A percentile compares a stretch with the other conserved stretches of the same genome.
Evolutionary conservation across 2,113 vertebrate species (phyloP).

Genomic region (Ranitomeya imitator): DNA sequence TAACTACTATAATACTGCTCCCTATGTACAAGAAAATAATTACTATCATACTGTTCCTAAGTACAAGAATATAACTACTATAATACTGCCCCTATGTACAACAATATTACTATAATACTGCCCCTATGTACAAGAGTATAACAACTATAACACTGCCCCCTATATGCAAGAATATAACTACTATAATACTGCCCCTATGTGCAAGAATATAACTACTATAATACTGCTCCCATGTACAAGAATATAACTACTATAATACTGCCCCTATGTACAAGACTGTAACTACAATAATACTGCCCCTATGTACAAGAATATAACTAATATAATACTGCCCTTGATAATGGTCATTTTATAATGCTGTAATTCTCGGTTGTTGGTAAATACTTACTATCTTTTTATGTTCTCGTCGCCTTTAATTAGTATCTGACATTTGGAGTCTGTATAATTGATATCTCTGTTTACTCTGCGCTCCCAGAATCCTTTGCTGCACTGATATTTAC

Average conservation of each 20-base stretch:
- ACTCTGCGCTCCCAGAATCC: conserved; percentile 16
- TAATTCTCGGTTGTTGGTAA: no score
- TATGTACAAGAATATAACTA: conserved; percentile 5
- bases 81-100: no score
- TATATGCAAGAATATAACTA: conserved; percentile 16
- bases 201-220: not conserved
- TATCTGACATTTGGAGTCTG: not conserved
- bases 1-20: conserved; percentile 18
- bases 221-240: no score
- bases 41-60: conserved; percentile 20
- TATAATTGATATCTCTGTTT: conserved; percentile 4
- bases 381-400: not conserved
- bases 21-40: not conserved
- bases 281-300: conserved; percentile 1
- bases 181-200: conserved; percentile 10
- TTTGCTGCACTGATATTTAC: not conserved
- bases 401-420: not conserved
- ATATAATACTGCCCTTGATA: not conserved
- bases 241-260: not conserved
- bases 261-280: not conserved
- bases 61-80: not conserved
- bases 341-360: no score
- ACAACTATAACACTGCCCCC: conserved; percentile 7
- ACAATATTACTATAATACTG: not conserved
- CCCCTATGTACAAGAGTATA: not conserved